Base-by-base conservation (phyloP, 2,113 vertebrate genomes). In the Thomomys bottae region DNA sequence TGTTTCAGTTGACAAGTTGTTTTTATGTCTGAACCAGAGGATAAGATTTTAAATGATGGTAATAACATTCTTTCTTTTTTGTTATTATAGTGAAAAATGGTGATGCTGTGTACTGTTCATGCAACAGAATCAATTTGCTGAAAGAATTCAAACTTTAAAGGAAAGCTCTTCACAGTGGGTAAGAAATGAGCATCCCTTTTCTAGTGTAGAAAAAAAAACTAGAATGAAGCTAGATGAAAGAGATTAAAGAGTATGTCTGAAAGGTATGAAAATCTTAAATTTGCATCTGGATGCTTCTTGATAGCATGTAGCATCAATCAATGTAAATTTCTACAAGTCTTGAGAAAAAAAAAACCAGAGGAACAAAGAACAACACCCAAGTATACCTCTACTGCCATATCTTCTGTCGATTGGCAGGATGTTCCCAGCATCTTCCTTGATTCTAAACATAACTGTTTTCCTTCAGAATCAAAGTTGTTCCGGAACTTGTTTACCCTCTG, bases 181-280 rank as follows among this genome's bases (percentile, higher is more conserved):
- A 88, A 91, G 67, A 93, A 88, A 81, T 34, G 81, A 68, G 24
- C 32, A 78, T 63, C 81, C 54, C 49, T 88, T 92, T 89, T 73
- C 40, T 84, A 59, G n/a, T 75, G 28, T 45, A 83, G 64, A 93
- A 68, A 94, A 94, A 93, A 68, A 94, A 94, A 94, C 24, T 71
- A 75, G 70, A 73, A 15, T 77, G 71, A 42, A 86, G 71, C n/a
- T 40, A 87, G 78, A 88, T 92, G 71, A 92, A 95, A 89, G 49
- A 54, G 80, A 30, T n/a, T n/a, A n/a, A n/a, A n/a, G n/a, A n/a
- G n/a, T 78, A 32, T 84, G 36, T 86, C 70, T 84, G 90, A 94
- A 80, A 90, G 38, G 71, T 66, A 87, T 30, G 45, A 87, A 72
- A 72, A 66, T 88, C 89, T 84, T 54, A 78, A 92, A 84, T 87